Percentiles rank a stretch among this genome's conserved stretches.
phyloP scores from a whole-genome alignment of 1,140 invertebrate genomes.

The Eumeta japonica region DNA sequence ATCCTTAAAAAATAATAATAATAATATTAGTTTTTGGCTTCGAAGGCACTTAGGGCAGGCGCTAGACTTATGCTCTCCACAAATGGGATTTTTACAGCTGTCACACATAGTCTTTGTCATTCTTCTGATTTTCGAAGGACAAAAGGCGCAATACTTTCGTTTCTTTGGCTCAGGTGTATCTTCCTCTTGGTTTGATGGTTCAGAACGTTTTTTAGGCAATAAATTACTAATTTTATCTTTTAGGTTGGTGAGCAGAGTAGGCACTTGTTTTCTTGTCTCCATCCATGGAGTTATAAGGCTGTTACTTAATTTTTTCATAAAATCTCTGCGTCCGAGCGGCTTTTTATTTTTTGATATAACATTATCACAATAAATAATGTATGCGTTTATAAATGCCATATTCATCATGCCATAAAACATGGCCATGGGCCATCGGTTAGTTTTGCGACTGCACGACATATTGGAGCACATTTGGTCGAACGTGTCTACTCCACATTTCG shows the following conservation, averaged over 20 bases:
- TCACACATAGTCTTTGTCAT: too few species aligned
- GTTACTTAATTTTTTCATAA: slow-evolving; percentile 10
- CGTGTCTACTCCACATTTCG: slow-evolving; percentile 12
- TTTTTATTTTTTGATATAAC: slow-evolving; percentile 4
- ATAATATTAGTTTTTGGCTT: too few species aligned
- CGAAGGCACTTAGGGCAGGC: slow-evolving; percentile 8
- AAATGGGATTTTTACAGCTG: too few species aligned
- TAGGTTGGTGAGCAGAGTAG: slow-evolving; percentile 10
- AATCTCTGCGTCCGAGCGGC: slow-evolving; percentile 4
- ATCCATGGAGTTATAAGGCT: slow-evolving; percentile 10
- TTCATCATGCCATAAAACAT: slow-evolving; percentile 24
- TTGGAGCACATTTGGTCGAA: slow-evolving; percentile 11
- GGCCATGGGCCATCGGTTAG: slow-evolving; percentile 22
- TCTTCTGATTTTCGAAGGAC: too few species aligned
- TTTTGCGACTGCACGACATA: slow-evolving; percentile 17
- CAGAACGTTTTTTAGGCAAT: slow-evolving; percentile 3
- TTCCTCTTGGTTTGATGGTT: slow-evolving; percentile 4
- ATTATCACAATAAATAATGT: slow-evolving; percentile 13
- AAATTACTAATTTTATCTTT: slow-evolving; percentile 10
- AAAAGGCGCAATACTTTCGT: slow-evolving; percentile 14
- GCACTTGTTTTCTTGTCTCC: slow-evolving; percentile 8
- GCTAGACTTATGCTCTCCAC: slow-evolving; percentile 7
- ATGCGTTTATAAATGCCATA: too few species aligned
- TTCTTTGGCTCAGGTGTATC: slow-evolving; percentile 12
- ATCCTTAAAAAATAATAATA: too few species aligned